Base-by-base conservation (phyloP, 2,113 vertebrate genomes). In the Meles meles region DNA sequence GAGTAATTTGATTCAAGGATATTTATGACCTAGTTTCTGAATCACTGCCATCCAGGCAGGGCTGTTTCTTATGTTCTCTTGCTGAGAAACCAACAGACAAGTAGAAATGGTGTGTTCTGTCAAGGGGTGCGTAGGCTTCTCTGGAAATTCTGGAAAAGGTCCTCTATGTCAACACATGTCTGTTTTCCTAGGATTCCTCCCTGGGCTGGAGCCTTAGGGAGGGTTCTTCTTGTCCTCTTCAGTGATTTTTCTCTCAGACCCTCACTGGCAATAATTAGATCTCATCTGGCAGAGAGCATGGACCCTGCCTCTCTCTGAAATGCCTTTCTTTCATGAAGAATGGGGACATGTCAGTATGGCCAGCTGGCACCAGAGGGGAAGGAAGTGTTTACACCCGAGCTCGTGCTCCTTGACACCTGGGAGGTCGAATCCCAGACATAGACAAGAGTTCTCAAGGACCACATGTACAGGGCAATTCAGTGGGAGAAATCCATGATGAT, bases 11-110 rank as follows among this genome's bases (percentile, higher is more conserved):
- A 97, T 97, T 96, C 84, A 74, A 59, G 95, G 84, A 42, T 96
- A 95, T 90, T 92, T 93, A 97, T 97, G 96, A 97, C 95, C 93
- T 90, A 96, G 49, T 96, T 97, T 96, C 82, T 77, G 84, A 97
- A 61, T 90, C 52, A 31, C 63, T 61, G 67, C 47, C 93, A 92
- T 47, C 14, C 63, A 42, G 90, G 4, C 57, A 37, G n/a, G 71
- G n/a, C 63, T 88, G 25, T 93, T 97, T 96, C 92, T 93, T 90
- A 44, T 52, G 42, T 79, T 93, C 42, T 20, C 31, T 96, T 97
- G 49, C 74, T 72, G 80, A 94, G 88, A 96, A 97, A 88, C 49
- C 59, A 92, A 34, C 1, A 2, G 71, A 67, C 55, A 94, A 86
- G 80, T 44, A 95, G 72, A 93, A 69, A 55, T 17, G 52, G 42